Percentiles rank a stretch among this genome's conserved stretches.
These are phyloP conservation scores for Pachymerium ferrugineum DNA, from an alignment of 2,888 invertebrate genomes.

Conservation along the genomic window DNA sequence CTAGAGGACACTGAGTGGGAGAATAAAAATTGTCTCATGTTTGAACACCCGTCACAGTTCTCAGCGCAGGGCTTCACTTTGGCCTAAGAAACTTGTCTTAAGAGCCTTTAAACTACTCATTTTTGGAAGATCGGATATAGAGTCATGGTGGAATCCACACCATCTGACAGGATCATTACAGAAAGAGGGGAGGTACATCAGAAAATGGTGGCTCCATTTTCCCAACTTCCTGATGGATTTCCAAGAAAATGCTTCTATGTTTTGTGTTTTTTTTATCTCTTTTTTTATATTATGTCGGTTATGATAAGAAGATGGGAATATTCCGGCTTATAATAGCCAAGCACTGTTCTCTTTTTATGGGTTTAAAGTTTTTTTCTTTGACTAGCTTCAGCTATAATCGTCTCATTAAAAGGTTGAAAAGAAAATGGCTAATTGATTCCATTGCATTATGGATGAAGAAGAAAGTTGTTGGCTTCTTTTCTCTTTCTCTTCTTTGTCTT, in stretches of 20 bases:
- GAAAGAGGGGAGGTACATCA: no score
- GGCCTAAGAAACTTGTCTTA: conserved; percentile 22
- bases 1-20: conserved; percentile 18
- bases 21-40: conserved; percentile 24
- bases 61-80: background rate
- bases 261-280: background rate
- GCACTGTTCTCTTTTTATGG: background rate
- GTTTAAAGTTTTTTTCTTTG: conserved; percentile 26
- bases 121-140: background rate
- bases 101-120: conserved; percentile 22
- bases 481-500: background rate
- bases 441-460: conserved; percentile 33
- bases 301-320: background rate
- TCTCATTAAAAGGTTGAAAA: conserved; percentile 4
- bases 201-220: background rate
- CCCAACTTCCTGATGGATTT: conserved; percentile 14
- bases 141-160: conserved; percentile 18
- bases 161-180: conserved; percentile 19
- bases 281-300: background rate
- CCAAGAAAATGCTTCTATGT: conserved; percentile 4
- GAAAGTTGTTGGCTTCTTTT: background rate
- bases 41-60: conserved; percentile 25
- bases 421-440: conserved; percentile 34
- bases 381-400: background rate
- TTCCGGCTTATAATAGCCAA: background rate